Conservation (phyloP, 2,797 vertebrate species). For the Danio albolineatus region DNA sequence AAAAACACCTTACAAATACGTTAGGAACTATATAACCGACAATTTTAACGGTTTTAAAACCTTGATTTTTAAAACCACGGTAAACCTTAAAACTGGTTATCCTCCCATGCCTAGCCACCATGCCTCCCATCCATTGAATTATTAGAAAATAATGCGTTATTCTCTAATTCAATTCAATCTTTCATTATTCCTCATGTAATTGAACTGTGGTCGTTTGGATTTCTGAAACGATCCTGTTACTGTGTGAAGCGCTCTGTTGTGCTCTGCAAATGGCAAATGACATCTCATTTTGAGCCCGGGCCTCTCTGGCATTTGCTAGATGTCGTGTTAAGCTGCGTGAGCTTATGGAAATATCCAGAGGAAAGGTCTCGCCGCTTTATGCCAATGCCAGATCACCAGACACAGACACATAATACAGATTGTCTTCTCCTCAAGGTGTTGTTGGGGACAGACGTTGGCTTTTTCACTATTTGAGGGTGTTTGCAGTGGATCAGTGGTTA, state of each 20-base stretch:
- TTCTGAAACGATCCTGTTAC: slow-evolving; percentile 30
- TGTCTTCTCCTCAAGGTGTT: background rate
- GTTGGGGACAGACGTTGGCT: background rate
- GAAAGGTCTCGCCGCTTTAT: slow-evolving; percentile 36
- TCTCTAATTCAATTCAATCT: background rate
- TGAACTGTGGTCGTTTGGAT: slow-evolving; percentile 11
- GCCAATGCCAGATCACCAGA: slow-evolving; percentile 15
- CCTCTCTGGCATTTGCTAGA: slow-evolving; percentile 6
- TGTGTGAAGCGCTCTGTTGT: slow-evolving; percentile 15
- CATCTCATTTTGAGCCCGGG: slow-evolving; percentile 21
- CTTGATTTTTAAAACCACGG: too few species aligned
- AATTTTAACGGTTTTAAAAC: too few species aligned
- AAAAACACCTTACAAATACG: too few species aligned
- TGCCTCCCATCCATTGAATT: too few species aligned
- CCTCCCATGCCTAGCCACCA: too few species aligned
- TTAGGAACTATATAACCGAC: too few species aligned
- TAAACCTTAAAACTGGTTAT: too few species aligned
- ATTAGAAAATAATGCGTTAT: too few species aligned
- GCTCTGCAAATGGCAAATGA: background rate
- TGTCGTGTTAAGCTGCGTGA: slow-evolving; percentile 16
- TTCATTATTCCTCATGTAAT: too few species aligned
- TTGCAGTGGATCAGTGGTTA: background rate
- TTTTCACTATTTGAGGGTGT: background rate
- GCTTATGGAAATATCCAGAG: slow-evolving; percentile 12
- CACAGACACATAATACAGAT: background rate